Conservation (phyloP, 1,140 invertebrate species). For the Schmidtea mediterranea region DNA sequence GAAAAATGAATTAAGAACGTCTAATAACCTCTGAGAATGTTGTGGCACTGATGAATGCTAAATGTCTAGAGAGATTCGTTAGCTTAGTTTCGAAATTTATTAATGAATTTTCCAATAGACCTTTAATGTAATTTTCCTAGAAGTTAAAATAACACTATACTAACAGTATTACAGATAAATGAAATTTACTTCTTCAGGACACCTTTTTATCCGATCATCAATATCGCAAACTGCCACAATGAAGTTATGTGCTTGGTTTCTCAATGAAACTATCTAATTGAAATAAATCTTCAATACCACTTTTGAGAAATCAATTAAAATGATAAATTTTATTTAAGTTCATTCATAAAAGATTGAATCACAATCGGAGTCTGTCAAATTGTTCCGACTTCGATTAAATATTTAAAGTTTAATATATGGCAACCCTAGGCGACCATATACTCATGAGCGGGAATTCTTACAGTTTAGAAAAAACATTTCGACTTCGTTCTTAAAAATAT, state of each 20-base stretch:
- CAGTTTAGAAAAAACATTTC: no score
- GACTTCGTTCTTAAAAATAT: no score
- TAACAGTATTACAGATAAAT: not conserved
- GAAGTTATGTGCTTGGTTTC: slow-evolving; percentile 35
- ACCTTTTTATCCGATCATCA: slow-evolving; percentile 24
- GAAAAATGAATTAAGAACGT: no score
- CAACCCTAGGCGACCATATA: no score
- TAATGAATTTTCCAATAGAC: slow-evolving; percentile 28
- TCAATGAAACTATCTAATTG: slow-evolving; percentile 26
- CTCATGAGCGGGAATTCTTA: no score
- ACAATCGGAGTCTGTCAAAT: no score
- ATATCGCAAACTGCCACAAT: slow-evolving; percentile 30
- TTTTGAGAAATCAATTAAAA: not conserved
- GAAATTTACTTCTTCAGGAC: slow-evolving; percentile 14
- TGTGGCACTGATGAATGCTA: slow-evolving; percentile 36
- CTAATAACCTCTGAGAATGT: slow-evolving; percentile 31
- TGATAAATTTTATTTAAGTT: no score
- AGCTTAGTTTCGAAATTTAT: slow-evolving; percentile 34
- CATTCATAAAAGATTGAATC: no score
- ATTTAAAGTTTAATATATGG: no score
- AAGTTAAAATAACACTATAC: slow-evolving; percentile 6
- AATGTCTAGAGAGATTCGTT: slow-evolving; percentile 32
- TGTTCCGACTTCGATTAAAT: no score
- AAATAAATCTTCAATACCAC: slow-evolving; percentile 4
- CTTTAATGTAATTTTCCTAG: slow-evolving; percentile 19